Evolutionary conservation across 2,888 invertebrate species (phyloP).

Genomic region (Drosophila emarginata): DNA sequence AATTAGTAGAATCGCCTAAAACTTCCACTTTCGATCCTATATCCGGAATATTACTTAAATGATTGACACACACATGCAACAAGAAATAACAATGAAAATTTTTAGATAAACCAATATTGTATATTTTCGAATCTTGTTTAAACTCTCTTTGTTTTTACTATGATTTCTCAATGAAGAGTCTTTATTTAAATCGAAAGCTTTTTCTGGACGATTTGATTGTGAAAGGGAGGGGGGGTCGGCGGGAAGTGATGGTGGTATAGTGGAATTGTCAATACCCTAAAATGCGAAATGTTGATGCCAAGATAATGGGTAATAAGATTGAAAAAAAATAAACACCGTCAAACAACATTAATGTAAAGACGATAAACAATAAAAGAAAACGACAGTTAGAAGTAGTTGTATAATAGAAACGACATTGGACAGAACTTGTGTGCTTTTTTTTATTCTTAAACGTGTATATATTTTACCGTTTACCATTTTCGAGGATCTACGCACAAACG

Average conservation of each 20-base stretch:
- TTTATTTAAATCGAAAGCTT: too few species aligned
- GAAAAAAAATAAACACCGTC: background rate
- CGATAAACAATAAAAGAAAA: conserved; percentile 32
- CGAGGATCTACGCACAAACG: background rate
- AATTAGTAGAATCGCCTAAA: conserved; percentile 32
- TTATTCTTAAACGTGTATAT: conserved; percentile 28
- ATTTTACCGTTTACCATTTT: background rate
- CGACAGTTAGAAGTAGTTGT: conserved; percentile 45
- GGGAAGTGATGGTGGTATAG: too few species aligned
- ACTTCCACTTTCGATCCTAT: conserved; percentile 17
- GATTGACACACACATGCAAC: conserved; percentile 24
- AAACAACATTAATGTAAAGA: background rate
- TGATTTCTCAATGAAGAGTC: too few species aligned
- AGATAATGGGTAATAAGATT: background rate
- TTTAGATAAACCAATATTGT: background rate
- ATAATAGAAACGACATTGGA: conserved; percentile 56
- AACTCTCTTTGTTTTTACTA: too few species aligned
- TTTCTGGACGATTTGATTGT: too few species aligned
- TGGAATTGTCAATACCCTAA: too few species aligned
- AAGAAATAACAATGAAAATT: background rate
- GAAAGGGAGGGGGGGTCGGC: too few species aligned
- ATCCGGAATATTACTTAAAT: conserved; percentile 20
- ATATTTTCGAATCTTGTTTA: too few species aligned
- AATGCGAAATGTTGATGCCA: too few species aligned
- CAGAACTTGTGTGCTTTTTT: conserved; percentile 39